Percentiles rank a stretch among this genome's conserved stretches.
phyloP scores from a whole-genome alignment of 2,797 vertebrate species.

The Pseudomugil tenellus region DNA sequence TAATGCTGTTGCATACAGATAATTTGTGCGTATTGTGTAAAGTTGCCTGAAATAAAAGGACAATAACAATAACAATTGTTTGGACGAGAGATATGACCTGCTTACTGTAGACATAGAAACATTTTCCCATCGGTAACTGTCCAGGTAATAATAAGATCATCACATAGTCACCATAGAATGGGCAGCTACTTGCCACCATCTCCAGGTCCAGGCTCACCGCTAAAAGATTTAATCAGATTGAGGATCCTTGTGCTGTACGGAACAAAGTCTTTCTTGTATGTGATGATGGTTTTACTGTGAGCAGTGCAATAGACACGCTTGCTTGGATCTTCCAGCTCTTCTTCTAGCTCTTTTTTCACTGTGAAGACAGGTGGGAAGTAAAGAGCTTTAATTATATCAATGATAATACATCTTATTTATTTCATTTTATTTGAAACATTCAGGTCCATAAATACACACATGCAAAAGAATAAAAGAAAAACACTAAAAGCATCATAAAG shows the following conservation, averaged over 20 bases:
- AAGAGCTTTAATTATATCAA: background rate
- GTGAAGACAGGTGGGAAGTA: background rate
- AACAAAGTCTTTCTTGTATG: constrained; percentile 75
- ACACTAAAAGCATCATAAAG: too few species aligned
- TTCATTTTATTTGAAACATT: too few species aligned
- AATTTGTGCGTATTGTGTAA: too few species aligned
- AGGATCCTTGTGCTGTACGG: constrained; percentile 69
- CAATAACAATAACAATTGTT: too few species aligned
- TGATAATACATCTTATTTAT: too few species aligned
- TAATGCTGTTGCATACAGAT: too few species aligned
- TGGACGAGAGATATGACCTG: background rate
- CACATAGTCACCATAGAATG: background rate
- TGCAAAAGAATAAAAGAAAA: too few species aligned
- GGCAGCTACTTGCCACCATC: constrained; percentile 20
- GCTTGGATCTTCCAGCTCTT: constrained; percentile 33
- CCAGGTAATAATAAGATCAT: background rate
- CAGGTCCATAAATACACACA: too few species aligned
- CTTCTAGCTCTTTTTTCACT: constrained; percentile 30
- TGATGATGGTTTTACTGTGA: constrained; percentile 36
- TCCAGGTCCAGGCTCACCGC: constrained; percentile 20
- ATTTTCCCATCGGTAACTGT: too few species aligned
- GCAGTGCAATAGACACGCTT: constrained; percentile 17
- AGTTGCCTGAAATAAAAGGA: too few species aligned
- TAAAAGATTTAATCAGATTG: constrained; percentile 58
- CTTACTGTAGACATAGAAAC: background rate